Evolutionary conservation across 2,113 vertebrate species (phyloP).

Genomic region (Thunnus maccoyii): DNA sequence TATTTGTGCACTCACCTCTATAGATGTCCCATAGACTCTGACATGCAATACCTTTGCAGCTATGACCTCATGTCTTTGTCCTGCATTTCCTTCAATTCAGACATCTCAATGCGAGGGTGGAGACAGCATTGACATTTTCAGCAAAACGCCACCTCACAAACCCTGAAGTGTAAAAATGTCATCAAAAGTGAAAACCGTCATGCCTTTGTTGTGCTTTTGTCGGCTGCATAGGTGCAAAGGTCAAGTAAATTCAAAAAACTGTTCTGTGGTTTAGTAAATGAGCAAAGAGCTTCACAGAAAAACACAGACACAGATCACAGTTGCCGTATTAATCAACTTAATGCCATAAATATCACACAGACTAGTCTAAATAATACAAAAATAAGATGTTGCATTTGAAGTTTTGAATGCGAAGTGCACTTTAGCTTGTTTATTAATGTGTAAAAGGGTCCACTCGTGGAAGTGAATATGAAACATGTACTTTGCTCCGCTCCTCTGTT

Average conservation of each 20-base stretch:
- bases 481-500: constrained; percentile 40
- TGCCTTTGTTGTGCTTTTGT: neutral
- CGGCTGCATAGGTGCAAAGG: too few relatives aligned
- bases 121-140: neutral
- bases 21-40: constrained; percentile 30
- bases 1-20: constrained; percentile 52
- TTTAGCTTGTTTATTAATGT: neutral
- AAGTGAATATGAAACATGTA: constrained; percentile 11
- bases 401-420: neutral
- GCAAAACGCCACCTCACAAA: neutral
- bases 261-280: too few relatives aligned
- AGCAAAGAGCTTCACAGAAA: too few relatives aligned
- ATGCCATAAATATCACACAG: neutral
- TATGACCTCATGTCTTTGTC: constrained; percentile 48
- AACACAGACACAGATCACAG: too few relatives aligned
- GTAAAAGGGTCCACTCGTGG: neutral
- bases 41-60: constrained; percentile 50
- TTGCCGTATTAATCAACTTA: too few relatives aligned
- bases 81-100: constrained; percentile 22
- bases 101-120: constrained; percentile 22
- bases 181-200: neutral
- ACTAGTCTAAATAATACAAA: neutral
- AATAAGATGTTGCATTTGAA: neutral
- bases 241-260: too few relatives aligned
- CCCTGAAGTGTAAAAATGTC: neutral